Conservation (phyloP, 2,888 invertebrate genomes). For the Drosophila setosimentum region DNA sequence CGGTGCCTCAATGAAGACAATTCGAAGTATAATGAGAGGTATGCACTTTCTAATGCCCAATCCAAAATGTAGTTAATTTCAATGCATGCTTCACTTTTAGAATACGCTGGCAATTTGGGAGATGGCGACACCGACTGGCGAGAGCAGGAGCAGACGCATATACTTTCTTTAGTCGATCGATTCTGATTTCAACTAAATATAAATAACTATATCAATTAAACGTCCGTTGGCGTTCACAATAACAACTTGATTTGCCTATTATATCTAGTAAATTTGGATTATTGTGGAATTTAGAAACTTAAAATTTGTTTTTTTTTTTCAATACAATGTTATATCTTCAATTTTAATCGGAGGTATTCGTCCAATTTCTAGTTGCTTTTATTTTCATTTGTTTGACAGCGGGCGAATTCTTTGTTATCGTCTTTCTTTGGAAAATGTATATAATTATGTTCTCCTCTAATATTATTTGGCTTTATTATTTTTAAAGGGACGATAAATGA, state of each 20-base stretch:
- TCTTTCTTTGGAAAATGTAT: not conserved
- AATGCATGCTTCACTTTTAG: constrained; percentile 85
- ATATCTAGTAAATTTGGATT: constrained; percentile 14
- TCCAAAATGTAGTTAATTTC: not conserved
- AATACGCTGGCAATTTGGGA: constrained; percentile 98
- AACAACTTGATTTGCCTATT: constrained; percentile 15
- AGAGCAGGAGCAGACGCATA: constrained; percentile 95
- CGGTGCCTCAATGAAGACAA: constrained; percentile 96
- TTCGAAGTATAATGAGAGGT: constrained; percentile 97
- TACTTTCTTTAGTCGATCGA: constrained; percentile 96
- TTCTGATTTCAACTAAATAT: constrained; percentile 87
- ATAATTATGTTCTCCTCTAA: not conserved
- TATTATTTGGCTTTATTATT: not conserved
- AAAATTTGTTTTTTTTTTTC: constrained; percentile 1
- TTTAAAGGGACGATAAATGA: not conserved
- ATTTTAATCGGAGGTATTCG: not conserved
- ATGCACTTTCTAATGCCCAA: constrained; percentile 33
- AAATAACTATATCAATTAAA: constrained; percentile 41
- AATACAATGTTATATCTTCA: not conserved
- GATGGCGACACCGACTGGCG: constrained; percentile 92
- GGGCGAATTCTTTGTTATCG: not conserved
- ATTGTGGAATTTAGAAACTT: constrained; percentile 4
- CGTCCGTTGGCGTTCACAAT: constrained; percentile 18
- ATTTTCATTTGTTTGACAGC: not conserved
- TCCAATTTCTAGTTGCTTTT: not conserved